phyloP scores from a whole-genome alignment of 1,140 invertebrate species.

The Aphelenchoides avenae region DNA sequence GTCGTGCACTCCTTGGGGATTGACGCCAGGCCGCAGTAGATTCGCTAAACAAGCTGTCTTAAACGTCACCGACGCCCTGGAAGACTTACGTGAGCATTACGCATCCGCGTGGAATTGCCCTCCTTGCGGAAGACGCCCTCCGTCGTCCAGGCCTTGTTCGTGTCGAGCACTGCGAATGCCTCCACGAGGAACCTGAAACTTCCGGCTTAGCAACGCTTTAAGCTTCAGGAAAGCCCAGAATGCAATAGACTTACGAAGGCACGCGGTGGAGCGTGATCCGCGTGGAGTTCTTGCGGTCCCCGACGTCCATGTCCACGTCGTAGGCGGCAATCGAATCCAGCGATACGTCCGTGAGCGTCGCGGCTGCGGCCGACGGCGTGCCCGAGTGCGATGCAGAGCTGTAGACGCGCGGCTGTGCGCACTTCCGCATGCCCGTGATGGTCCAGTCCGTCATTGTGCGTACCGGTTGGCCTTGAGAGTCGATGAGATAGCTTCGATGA shows the following conservation, averaged over 20 bases:
- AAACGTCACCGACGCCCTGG: neutral
- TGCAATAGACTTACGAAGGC: conserved; percentile 10
- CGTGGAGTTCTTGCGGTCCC: neutral
- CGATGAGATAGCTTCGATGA: too few species aligned
- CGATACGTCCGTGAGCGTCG: too few species aligned
- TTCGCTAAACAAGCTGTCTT: conserved; percentile 2
- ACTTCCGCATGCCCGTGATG: too few species aligned
- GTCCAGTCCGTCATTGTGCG: too few species aligned
- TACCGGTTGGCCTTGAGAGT: too few species aligned
- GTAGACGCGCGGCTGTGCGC: too few species aligned
- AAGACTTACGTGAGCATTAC: conserved; percentile 19
- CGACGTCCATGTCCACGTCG: neutral
- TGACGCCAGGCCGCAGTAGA: conserved; percentile 18
- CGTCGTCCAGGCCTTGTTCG: conserved; percentile 13
- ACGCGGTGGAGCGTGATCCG: conserved; percentile 15
- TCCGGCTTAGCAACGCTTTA: conserved; percentile 4
- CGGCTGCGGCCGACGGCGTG: too few species aligned
- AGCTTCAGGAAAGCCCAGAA: conserved; percentile 10
- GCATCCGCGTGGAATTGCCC: conserved; percentile 20
- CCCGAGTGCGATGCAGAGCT: too few species aligned
- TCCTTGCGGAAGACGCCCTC: conserved; percentile 36
- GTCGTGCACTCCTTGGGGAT: conserved; percentile 18
- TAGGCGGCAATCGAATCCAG: too few species aligned
- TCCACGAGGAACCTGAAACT: conserved; percentile 28
- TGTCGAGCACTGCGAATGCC: conserved; percentile 18